Evolutionary conservation across 2,888 invertebrate genomes (phyloP).

Genomic region (Adela reaumurella): DNA sequence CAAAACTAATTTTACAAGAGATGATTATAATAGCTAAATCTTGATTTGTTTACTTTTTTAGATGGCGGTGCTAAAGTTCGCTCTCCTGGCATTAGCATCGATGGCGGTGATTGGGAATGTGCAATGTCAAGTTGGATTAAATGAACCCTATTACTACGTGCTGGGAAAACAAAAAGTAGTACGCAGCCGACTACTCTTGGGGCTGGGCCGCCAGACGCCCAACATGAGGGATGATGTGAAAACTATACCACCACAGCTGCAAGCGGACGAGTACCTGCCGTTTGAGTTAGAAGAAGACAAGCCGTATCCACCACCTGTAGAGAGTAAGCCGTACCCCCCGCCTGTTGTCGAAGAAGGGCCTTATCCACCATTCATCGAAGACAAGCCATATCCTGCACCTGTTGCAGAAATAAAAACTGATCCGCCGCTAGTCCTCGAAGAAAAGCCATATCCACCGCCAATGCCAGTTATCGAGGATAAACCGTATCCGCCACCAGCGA

Average conservation of each 20-base stretch:
- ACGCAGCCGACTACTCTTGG: background rate
- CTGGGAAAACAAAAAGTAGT: background rate
- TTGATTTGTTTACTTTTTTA: too few species aligned
- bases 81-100: too few species aligned
- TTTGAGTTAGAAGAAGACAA: background rate
- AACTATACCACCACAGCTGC: background rate
- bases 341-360: background rate
- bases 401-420: background rate
- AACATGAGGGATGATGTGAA: background rate
- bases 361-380: background rate
- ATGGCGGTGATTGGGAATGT: too few species aligned
- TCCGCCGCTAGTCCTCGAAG: background rate
- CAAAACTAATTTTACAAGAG: too few species aligned
- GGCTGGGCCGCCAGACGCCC: background rate
- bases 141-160: background rate
- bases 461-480: background rate
- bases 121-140: background rate
- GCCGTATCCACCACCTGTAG: background rate
- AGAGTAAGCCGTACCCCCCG: background rate
- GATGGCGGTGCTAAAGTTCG: too few species aligned
- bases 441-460: background rate
- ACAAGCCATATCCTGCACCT: background rate
- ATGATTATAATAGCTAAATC: too few species aligned
- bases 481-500: conserved; percentile 9
- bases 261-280: background rate